Evolutionary conservation across 2,888 invertebrate species (phyloP), one percentile per base, ranked within the genome.

Genomic region (Clivina fossor): DNA sequence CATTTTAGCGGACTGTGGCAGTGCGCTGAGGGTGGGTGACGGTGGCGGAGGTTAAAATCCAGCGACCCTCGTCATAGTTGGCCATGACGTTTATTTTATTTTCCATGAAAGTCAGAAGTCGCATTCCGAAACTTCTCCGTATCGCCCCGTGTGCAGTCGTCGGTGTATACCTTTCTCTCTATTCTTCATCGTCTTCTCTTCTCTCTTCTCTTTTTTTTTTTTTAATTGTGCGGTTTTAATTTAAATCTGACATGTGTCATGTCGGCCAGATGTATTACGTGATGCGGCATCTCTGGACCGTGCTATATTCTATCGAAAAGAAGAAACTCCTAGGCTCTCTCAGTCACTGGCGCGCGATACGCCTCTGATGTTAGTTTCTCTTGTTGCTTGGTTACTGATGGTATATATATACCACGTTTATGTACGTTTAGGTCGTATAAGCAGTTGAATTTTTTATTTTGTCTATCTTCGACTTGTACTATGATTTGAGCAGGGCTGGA

Each of bases 201-300:
- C 19, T 35, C 37, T 24, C 13, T 43, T 13, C 13, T 24, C 15
- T 24, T 26, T 43, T 26, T 43, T 24, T 43, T 53, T 70, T 70
- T 69, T 69, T 69, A 69, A 70, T 68, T 69, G 68, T 68, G 67
- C 67, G 66, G 68, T 70, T 71, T 70, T 70, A 69, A 71, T 71
- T 68, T 68, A 67, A 68, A 69, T 70, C 69, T 71, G 72, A 72
- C 72, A 71, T 68, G 64, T 71, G 70, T 70, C 70, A 71, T 66
- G 67, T 66, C 62, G 59, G 60, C 61, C 63, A 65, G 64, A 64
- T 64, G 65, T 64, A 64, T 68, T 68, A 68, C 66, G 61, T 62
- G 53, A 53, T 53, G 53, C 33, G 33, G 53, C 35, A 53, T 53
- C 44, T 53, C 35, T 24, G 37, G 26, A 38, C 43, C 37, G 53